These are phyloP conservation scores for Parus major DNA, from an alignment of 2,113 vertebrate species.

Conservation along the genomic window DNA sequence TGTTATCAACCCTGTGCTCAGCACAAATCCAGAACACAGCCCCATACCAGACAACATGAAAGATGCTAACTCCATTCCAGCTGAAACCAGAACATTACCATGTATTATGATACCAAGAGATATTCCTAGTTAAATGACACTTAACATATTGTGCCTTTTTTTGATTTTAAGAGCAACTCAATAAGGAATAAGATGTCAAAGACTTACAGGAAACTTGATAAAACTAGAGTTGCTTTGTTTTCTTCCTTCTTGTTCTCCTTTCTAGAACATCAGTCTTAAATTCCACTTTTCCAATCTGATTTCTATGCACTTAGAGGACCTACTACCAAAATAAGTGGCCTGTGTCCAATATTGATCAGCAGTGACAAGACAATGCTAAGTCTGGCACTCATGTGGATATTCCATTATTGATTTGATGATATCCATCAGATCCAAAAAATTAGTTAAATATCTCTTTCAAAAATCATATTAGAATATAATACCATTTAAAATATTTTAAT, in stretches of 20 bases:
- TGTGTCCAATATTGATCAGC: background rate
- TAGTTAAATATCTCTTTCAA: background rate
- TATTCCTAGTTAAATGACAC: background rate
- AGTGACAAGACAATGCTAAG: background rate
- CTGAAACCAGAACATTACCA: background rate
- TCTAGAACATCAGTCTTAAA: background rate
- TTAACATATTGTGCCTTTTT: background rate
- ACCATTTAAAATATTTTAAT: background rate
- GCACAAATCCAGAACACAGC: background rate
- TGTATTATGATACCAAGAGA: background rate
- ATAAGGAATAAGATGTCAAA: background rate
- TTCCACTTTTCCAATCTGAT: background rate
- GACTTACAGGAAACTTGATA: background rate
- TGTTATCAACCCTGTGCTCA: background rate
- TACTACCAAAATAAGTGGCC: background rate
- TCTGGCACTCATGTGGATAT: too few relatives aligned
- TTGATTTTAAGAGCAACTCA: background rate
- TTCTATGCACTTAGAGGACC: background rate
- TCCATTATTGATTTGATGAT: background rate
- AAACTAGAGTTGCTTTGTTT: background rate
- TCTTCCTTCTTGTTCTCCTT: background rate
- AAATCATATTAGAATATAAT: background rate
- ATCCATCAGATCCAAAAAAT: background rate
- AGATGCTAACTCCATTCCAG: background rate
- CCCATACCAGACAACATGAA: rapidly evolving